Evolutionary conservation across 2,888 invertebrate species (phyloP).

Genomic region (Lepidochitona cinerea): DNA sequence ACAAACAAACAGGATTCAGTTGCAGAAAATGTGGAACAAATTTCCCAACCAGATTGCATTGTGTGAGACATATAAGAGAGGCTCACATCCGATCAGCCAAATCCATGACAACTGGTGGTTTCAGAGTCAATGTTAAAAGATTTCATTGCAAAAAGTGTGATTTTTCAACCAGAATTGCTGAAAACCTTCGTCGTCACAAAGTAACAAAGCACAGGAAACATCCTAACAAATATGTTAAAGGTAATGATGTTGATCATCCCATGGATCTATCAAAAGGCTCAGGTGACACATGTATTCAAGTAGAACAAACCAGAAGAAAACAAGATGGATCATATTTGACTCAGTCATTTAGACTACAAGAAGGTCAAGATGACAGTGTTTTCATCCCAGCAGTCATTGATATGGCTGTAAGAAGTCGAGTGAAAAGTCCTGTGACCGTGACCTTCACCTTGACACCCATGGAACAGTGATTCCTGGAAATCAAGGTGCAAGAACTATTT

Average conservation of each 20-base stretch:
- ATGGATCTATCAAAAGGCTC: constrained; percentile 11
- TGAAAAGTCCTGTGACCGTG: constrained; percentile 88
- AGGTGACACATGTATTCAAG: constrained; percentile 14
- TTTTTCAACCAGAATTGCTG: constrained; percentile 52
- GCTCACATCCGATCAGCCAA: constrained; percentile 54
- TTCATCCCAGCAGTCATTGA: constrained; percentile 94
- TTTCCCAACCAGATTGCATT: constrained; percentile 56
- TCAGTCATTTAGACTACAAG: constrained; percentile 83
- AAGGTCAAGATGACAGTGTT: constrained; percentile 70
- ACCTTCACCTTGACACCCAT: constrained; percentile 95
- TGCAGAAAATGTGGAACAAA: constrained; percentile 63
- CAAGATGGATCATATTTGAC: constrained; percentile 77
- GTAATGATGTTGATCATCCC: constrained; percentile 16
- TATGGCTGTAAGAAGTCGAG: constrained; percentile 91
- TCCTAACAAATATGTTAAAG: constrained; percentile 6
- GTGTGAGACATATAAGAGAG: constrained; percentile 59
- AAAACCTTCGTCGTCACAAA: constrained; percentile 52
- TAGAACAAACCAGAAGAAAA: constrained; percentile 35
- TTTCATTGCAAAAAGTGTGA: constrained; percentile 50
- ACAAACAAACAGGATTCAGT: constrained; percentile 47
- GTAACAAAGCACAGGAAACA: constrained; percentile 35
- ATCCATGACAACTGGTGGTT: constrained; percentile 36
- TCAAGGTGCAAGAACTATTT: not conserved
- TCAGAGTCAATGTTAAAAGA: constrained; percentile 38
- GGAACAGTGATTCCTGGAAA: constrained; percentile 53